phyloP scores from a whole-genome alignment of 2,113 vertebrate genomes.

The Chaetorhynchus papuensis region DNA sequence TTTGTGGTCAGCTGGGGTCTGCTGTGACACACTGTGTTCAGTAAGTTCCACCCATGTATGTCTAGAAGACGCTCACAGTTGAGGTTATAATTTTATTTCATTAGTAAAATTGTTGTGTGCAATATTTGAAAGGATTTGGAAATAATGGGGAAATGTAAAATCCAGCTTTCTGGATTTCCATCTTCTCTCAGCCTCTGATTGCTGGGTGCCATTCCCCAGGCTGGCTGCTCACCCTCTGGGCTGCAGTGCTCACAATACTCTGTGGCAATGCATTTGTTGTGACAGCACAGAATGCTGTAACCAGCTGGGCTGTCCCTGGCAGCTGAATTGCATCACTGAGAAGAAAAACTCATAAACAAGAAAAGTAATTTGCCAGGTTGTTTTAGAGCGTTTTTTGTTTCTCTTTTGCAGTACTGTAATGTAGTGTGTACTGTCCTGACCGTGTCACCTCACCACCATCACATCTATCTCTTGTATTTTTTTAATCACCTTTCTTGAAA shows the following conservation, averaged over 20 bases:
- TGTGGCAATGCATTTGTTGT: not conserved
- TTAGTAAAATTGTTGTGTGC: not conserved
- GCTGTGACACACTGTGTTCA: not conserved
- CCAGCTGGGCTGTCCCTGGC: not conserved
- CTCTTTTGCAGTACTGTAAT: not conserved
- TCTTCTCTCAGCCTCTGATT: not conserved
- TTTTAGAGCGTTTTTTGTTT: not conserved
- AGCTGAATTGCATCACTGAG: not conserved
- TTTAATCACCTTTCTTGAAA: conserved; percentile 80
- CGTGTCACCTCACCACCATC: conserved; percentile 50
- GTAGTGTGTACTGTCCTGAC: conserved; percentile 20
- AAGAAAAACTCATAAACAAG: not conserved
- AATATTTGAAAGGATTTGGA: not conserved
- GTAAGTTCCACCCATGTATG: not conserved
- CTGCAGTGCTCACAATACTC: not conserved
- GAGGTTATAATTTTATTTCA: not conserved
- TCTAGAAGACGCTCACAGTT: not conserved
- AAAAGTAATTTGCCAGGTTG: not conserved
- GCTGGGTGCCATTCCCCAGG: not conserved
- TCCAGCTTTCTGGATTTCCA: not conserved
- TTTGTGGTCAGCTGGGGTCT: not conserved
- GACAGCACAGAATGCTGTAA: not conserved
- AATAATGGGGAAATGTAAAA: not conserved
- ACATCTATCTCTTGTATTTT: conserved; percentile 73
- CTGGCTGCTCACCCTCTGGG: not conserved